Base-by-base conservation (phyloP, 2,113 vertebrate species). In the Macaca mulatta region DNA sequence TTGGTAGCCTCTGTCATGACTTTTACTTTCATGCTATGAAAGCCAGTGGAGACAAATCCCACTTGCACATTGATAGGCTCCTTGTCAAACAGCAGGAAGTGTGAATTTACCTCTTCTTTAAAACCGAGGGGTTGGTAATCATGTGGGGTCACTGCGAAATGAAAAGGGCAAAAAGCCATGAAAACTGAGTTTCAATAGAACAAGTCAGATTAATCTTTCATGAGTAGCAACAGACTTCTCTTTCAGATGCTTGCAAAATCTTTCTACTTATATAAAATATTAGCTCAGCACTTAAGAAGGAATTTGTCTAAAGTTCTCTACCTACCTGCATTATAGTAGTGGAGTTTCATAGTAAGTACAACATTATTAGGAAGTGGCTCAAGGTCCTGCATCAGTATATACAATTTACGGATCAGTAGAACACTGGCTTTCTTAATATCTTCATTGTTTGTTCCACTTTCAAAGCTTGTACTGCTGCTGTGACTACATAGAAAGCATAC, bases 381-480 rank as follows among this genome's bases (percentile, higher is more conserved):
- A 0, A 99, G 98, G 97, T 99, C 98, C 84, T 99, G 99, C 98
- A 98, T 98, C 78, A 99, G 77, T 75, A 98, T 82, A 95, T 99
- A 99, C 48, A 99, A 93, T 35, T 98, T 99, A 30, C 97, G 93
- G 79, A 99, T 98, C 89, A 99, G 94, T 5, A 98, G 96, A 96
- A 99, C 98, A 97, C 99, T 99, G 93, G 99, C 99, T 97, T 99
- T 99, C 98, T 98, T 99, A 1, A 98, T 97, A 96, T 99, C 98
- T 57, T 98, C 92, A 8, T 98, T 98, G 12, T 93, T 89, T 74
- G 81, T 70, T 18, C 93, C 97, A 25, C 92, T 96, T 97, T 90
- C 90, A 32, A 98, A 90, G 84, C 93, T 97, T 93, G 94, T 84
- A 83, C 48, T 97, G 93, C 92, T 98, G 97, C 99, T 99, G 32